Conservation (phyloP, 2,888 invertebrate species). For the Chymomyza procnemis region DNA sequence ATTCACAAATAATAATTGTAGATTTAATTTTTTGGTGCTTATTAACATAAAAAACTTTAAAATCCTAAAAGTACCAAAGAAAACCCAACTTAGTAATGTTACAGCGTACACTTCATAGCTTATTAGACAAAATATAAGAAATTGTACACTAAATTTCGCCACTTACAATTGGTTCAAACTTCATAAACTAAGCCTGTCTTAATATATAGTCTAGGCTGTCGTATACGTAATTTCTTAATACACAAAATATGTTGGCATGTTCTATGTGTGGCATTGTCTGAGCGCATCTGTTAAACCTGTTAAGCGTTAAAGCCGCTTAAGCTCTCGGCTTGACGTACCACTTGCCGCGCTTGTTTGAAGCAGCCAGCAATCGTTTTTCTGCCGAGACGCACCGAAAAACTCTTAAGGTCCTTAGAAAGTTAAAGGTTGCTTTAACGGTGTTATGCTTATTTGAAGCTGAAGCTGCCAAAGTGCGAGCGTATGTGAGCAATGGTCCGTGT, state of each 20-base stretch:
- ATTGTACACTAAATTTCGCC: no score
- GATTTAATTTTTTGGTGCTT: no score
- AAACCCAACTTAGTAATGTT: no score
- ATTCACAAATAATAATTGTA: no score
- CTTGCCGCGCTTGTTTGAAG: slow-evolving; percentile 6
- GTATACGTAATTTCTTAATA: slow-evolving; percentile 62
- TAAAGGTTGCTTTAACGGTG: slow-evolving; percentile 23
- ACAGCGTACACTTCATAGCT: no score
- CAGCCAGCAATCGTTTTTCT: background rate
- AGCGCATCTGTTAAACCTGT: slow-evolving; percentile 28
- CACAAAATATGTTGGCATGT: slow-evolving; percentile 49
- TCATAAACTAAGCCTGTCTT: background rate
- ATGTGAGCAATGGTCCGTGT: slow-evolving; percentile 15
- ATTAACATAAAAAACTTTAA: no score
- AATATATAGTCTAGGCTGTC: slow-evolving; percentile 11
- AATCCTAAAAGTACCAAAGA: no score
- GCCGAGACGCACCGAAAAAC: slow-evolving; percentile 33
- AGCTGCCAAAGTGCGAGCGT: background rate
- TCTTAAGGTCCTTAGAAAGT: slow-evolving; percentile 28
- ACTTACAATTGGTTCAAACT: no score
- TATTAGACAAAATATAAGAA: no score
- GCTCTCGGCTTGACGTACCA: slow-evolving; percentile 43
- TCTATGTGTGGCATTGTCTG: slow-evolving; percentile 32
- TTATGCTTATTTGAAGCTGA: background rate
- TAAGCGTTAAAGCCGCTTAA: slow-evolving; percentile 62